These are phyloP conservation scores for Ophion obscuratus DNA, from an alignment of 2,888 invertebrate species.

Conservation along the genomic window DNA sequence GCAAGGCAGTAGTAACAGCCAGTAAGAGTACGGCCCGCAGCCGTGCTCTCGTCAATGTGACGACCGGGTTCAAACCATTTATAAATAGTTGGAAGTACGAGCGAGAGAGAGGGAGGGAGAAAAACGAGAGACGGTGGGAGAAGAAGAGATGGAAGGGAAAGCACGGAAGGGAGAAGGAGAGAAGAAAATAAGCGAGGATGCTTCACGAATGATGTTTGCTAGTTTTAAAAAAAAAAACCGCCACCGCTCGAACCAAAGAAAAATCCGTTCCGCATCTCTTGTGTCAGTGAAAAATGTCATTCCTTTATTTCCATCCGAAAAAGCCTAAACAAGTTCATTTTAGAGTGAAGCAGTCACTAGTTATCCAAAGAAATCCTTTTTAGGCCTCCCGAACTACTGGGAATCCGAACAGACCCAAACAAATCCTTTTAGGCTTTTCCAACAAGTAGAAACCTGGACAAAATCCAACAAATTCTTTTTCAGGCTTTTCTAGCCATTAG, in stretches of 20 bases:
- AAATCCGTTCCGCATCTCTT: background rate
- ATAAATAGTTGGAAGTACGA: constrained; percentile 81
- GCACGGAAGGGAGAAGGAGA: constrained; percentile 40
- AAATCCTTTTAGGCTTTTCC: too few relatives aligned
- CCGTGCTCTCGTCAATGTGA: constrained; percentile 78
- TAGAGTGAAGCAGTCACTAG: background rate
- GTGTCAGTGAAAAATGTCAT: background rate
- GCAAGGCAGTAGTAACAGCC: constrained; percentile 58
- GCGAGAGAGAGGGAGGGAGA: constrained; percentile 45
- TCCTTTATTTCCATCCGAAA: background rate
- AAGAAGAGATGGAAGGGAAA: constrained; percentile 33
- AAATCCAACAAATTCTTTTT: background rate
- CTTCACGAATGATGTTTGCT: constrained; percentile 12
- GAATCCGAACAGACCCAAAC: too few relatives aligned
- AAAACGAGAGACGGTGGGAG: constrained; percentile 56
- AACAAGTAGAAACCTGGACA: too few relatives aligned
- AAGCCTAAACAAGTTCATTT: background rate
- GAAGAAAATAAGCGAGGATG: constrained; percentile 73
- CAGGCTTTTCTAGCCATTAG: too few relatives aligned
- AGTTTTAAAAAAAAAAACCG: background rate
- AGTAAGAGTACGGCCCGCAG: constrained; percentile 64
- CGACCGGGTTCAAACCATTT: constrained; percentile 80
- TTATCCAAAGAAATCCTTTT: too few relatives aligned
- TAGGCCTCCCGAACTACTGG: too few relatives aligned
- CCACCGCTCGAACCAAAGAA: background rate